A percentile compares a stretch with the other conserved stretches of the same genome.
Conservation (phyloP, 2,113 vertebrate species). For the Zosterops japonicus region DNA sequence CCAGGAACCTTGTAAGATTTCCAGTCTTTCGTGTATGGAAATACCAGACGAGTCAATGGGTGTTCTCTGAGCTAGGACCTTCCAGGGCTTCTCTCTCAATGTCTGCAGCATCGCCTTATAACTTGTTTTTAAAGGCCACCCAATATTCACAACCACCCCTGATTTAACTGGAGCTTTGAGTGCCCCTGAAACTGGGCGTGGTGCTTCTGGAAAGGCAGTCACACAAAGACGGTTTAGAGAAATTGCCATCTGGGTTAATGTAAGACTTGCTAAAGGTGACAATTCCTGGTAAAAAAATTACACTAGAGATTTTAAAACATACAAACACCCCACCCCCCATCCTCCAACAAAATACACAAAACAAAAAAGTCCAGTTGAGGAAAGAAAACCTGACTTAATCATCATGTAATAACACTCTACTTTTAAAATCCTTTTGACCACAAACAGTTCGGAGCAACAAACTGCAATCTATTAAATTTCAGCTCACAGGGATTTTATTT, state of each 20-base stretch:
- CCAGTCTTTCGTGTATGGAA: constrained; percentile 29
- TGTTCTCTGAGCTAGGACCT: not conserved
- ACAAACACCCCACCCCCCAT: not conserved
- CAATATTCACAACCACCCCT: not conserved
- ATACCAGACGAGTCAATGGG: constrained; percentile 30
- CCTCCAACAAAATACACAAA: not conserved
- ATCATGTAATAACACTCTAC: constrained; percentile 55
- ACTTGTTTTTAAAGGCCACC: not conserved
- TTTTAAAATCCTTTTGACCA: constrained; percentile 73
- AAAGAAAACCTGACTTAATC: constrained; percentile 53
- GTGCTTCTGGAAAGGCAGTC: not conserved
- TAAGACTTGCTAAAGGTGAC: constrained; percentile 51
- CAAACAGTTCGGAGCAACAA: constrained; percentile 68
- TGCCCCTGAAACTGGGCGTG: not conserved
- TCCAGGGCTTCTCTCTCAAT: not conserved
- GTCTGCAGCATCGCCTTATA: not conserved
- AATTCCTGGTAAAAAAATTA: constrained; percentile 61
- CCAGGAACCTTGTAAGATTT: not conserved
- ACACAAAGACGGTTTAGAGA: not conserved
- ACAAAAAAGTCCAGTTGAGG: not conserved
- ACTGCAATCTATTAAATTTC: constrained; percentile 74
- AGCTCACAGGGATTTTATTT: constrained; percentile 62
- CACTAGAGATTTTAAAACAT: not conserved
- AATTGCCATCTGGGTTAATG: constrained; percentile 45
- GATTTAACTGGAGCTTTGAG: constrained; percentile 1